Percentiles rank a stretch among this genome's conserved stretches.
phyloP scores from a whole-genome alignment of 2,113 vertebrate genomes.

The Oceanites oceanicus region DNA sequence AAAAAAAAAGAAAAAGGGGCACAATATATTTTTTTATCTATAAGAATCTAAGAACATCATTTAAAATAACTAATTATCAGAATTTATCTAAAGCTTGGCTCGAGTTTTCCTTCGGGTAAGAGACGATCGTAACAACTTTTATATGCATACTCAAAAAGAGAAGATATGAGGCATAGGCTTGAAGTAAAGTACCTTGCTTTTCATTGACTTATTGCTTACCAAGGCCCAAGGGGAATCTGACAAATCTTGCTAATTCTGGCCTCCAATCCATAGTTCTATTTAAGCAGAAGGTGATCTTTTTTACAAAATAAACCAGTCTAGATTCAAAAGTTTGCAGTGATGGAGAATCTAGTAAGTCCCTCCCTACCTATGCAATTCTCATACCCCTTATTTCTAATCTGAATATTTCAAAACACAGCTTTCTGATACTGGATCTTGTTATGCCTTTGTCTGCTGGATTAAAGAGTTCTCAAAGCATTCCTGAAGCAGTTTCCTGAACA shows the following conservation, averaged over 20 bases:
- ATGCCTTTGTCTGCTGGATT: slow-evolving; percentile 56
- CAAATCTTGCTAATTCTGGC: not conserved
- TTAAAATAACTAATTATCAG: not conserved
- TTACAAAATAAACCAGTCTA: not conserved
- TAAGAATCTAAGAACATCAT: not conserved
- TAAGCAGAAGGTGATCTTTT: not conserved
- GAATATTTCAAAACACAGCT: slow-evolving; percentile 28
- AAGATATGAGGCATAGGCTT: not conserved
- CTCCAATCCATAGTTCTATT: not conserved
- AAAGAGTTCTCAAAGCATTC: slow-evolving; percentile 61
- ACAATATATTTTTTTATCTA: not conserved
- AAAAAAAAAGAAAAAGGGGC: not conserved
- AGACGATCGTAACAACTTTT: not conserved
- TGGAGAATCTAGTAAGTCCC: not conserved
- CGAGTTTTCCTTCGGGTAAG: not conserved
- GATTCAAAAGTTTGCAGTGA: not conserved
- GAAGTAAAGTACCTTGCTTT: not conserved
- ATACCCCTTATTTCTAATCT: not conserved
- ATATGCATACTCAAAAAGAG: not conserved
- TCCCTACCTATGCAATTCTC: not conserved
- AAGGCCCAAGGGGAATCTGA: not conserved
- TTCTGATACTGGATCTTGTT: slow-evolving; percentile 46
- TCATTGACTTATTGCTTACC: not conserved
- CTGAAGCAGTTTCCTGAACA: slow-evolving; percentile 44
- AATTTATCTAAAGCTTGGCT: not conserved